Evolutionary conservation across 2,888 invertebrate species (phyloP), one percentile per base, ranked within the genome.

Genomic region (Acrobasis repandana): DNA sequence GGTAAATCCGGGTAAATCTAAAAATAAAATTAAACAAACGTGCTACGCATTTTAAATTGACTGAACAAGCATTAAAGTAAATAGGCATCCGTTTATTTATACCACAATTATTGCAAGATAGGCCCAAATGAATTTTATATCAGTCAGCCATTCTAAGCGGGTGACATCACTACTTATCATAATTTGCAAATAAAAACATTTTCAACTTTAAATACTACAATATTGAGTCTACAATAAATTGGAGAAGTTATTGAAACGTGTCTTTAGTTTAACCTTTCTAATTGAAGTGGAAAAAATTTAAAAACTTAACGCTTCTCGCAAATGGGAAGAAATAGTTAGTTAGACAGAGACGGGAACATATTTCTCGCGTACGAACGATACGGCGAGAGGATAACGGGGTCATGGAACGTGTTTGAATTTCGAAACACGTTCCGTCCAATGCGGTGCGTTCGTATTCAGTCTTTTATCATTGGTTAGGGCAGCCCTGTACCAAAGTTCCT

Each of bases 391-490:
- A 84, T 81, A 87, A 83, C 82, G 88, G 86, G 91, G 90, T 91
- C 90, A 91, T 83, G 81, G 88, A 88, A 88, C 90, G 88, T 85
- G 88, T 90, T 90, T 90, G 86, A 90, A 90, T 90, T 90, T 89
- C 87, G 88, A 90, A 89, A 87, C 85, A 82, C 83, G 85, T 85
- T 75, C 81, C 80, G 77, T 86, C 91, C 91, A 91, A 91, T 91
- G 80, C 88, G 82, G 80, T 77, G 85, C 85, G 82, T 78, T 80
- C 80, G 79, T 79, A 76, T 75, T 76, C 79, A 79, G 74, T 75
- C 75, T 71, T 73, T 73, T 82, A 77, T 82, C 80, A 91, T 91
- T 91, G 91, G 91, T 82, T 86, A 75, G 74, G 68, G 69, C 60
- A 60, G 60, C 75, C 77, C 75, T 66, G 79, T 90, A 91, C 91